These are phyloP conservation scores for Bombus waltoni DNA, from an alignment of 1,140 invertebrate species.

Conservation along the genomic window DNA sequence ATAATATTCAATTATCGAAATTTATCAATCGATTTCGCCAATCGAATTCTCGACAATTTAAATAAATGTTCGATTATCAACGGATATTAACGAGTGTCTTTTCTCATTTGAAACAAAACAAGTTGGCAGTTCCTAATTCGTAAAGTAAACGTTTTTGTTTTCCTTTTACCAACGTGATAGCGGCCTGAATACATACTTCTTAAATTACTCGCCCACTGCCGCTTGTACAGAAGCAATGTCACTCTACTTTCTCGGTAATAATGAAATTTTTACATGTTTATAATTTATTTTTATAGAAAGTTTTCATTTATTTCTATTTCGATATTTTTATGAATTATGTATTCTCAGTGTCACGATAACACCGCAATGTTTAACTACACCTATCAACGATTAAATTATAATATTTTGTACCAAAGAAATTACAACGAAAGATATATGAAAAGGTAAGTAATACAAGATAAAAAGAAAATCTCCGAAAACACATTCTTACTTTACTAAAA, in stretches of 20 bases:
- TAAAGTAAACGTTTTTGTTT: background rate
- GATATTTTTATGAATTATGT: too few species aligned
- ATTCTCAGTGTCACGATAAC: too few species aligned
- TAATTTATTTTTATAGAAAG: background rate
- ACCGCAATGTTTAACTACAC: too few species aligned
- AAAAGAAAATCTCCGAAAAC: background rate
- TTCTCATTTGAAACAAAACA: background rate
- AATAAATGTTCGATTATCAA: too few species aligned
- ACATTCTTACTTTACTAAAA: too few species aligned
- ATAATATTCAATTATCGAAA: background rate
- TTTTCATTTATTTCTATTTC: background rate
- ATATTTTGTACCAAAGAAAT: background rate
- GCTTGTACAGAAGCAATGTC: background rate
- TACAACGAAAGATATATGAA: background rate
- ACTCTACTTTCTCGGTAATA: background rate
- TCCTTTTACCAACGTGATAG: background rate
- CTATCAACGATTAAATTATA: too few species aligned
- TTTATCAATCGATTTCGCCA: slow-evolving; percentile 18
- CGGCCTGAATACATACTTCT: background rate
- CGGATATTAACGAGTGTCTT: background rate
- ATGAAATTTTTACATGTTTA: background rate
- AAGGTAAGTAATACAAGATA: background rate
- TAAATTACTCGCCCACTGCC: background rate
- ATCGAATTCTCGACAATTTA: background rate
- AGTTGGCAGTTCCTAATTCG: background rate